These are phyloP conservation scores for Cyprinus carpio DNA, from an alignment of 2,113 vertebrate species.

Conservation along the genomic window DNA sequence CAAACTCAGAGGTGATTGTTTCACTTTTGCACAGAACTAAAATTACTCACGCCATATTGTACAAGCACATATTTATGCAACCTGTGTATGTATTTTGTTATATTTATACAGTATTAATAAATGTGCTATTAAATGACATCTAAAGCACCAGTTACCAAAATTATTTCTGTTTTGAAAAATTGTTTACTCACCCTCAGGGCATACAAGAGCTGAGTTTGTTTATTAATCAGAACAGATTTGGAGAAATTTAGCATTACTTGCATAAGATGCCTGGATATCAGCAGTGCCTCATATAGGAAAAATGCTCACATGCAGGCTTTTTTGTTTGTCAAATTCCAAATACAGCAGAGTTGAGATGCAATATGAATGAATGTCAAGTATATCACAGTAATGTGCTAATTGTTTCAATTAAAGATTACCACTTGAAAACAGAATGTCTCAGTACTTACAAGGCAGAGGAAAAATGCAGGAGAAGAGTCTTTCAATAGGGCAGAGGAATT, in stretches of 20 bases:
- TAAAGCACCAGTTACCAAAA: background rate
- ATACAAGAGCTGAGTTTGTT: too few species aligned
- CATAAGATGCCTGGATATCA: background rate
- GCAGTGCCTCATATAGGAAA: conserved; percentile 15
- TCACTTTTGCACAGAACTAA: background rate
- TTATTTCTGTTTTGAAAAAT: too few species aligned
- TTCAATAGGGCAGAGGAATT: background rate
- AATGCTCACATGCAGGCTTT: conserved; percentile 51
- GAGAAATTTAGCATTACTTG: too few species aligned
- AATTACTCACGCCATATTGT: background rate
- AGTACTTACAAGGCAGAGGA: conserved; percentile 11
- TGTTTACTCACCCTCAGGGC: too few species aligned
- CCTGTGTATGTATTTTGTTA: background rate
- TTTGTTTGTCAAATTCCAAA: background rate
- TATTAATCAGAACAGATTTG: too few species aligned
- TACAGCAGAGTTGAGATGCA: background rate
- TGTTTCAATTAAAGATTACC: conserved; percentile 53
- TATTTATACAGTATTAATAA: too few species aligned
- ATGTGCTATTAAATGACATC: background rate
- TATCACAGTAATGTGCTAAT: background rate
- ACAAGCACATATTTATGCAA: background rate
- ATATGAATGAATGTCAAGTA: background rate
- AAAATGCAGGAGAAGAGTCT: background rate
- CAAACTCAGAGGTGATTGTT: conserved; percentile 58
- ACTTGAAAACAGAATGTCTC: conserved; percentile 41